phyloP scores from a whole-genome alignment of 1,140 invertebrate species.

The Psix sp. region DNA sequence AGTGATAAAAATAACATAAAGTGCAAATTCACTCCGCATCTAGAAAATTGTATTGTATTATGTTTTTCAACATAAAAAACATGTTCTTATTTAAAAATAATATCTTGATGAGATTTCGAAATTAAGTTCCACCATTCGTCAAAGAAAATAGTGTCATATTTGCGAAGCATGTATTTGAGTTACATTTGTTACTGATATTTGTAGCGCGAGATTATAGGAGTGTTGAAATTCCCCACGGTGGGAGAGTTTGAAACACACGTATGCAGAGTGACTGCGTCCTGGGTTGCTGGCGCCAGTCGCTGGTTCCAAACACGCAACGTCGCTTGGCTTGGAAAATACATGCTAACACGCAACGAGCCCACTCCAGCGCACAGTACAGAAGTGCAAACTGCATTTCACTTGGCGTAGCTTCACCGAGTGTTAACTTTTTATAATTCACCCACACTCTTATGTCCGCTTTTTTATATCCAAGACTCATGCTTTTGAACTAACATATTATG shows the following conservation, averaged over 20 bases:
- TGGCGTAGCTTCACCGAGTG: constrained; percentile 16
- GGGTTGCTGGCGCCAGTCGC: constrained; percentile 33
- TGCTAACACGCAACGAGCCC: constrained; percentile 36
- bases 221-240: constrained; percentile 26
- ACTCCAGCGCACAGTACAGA: constrained; percentile 20
- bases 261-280: constrained; percentile 10
- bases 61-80: no score
- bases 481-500: constrained; percentile 20
- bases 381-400: constrained; percentile 45
- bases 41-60: no score
- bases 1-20: no score
- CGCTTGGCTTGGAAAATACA: constrained; percentile 42
- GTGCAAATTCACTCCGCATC: no score
- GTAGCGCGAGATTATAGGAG: constrained; percentile 16
- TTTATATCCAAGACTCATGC: background rate
- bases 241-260: constrained; percentile 27
- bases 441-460: constrained; percentile 8
- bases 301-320: constrained; percentile 48
- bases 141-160: constrained; percentile 28
- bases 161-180: constrained; percentile 22
- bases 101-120: no score
- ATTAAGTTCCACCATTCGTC: no score
- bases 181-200: constrained; percentile 2
- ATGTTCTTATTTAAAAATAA: no score
- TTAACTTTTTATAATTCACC: constrained; percentile 30